phyloP scores from a whole-genome alignment of 2,797 vertebrate species.

The Aplochiton taeniatus region DNA sequence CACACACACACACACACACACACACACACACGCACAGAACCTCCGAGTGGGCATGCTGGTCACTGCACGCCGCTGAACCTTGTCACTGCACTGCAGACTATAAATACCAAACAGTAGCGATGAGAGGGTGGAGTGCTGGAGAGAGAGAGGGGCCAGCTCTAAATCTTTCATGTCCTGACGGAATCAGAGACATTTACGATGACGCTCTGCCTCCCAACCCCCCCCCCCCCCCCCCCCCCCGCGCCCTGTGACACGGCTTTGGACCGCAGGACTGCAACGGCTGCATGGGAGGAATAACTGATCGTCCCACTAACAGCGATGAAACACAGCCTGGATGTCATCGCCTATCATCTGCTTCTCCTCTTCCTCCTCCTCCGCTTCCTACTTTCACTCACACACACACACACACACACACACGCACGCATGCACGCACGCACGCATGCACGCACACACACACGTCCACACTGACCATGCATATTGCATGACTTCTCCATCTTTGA shows the following conservation, averaged over 20 bases:
- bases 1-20: not conserved
- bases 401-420: constrained; percentile 18
- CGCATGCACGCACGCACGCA: not conserved
- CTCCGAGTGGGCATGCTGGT: not conserved
- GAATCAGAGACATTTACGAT: constrained; percentile 36
- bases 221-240: too few relatives aligned
- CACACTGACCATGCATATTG: constrained; percentile 66
- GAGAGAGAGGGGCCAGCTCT: constrained; percentile 27
- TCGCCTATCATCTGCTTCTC: constrained; percentile 47
- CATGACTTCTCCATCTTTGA: constrained; percentile 68
- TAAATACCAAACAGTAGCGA: constrained; percentile 36
- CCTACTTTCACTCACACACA: constrained; percentile 39
- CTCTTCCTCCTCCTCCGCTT: constrained; percentile 37
- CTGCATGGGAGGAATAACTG: too few relatives aligned
- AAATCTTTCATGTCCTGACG: constrained; percentile 40
- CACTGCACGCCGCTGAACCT: constrained; percentile 19
- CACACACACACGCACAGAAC: constrained; percentile 4
- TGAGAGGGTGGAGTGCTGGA: not conserved
- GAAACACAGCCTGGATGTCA: constrained; percentile 25
- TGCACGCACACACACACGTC: not conserved
- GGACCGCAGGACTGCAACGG: too few relatives aligned
- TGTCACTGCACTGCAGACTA: constrained; percentile 31
- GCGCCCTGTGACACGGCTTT: too few relatives aligned
- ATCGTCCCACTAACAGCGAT: too few relatives aligned
- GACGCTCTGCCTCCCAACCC: constrained; percentile 27